These are phyloP conservation scores for Rhabdornis inornatus DNA, from an alignment of 2,113 vertebrate genomes.

Conservation along the genomic window DNA sequence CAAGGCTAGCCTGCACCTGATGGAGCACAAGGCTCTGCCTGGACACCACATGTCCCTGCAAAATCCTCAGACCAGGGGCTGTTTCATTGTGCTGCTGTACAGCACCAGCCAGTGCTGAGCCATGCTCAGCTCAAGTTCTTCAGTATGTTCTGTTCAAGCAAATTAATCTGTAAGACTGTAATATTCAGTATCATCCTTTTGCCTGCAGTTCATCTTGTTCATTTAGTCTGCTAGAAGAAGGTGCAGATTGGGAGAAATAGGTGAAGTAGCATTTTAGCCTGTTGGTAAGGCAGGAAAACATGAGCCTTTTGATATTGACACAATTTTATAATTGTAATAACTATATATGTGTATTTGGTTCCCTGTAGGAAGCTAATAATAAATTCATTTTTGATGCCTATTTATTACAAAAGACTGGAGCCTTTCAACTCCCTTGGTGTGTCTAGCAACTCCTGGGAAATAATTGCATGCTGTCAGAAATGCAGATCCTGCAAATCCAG, in stretches of 20 bases:
- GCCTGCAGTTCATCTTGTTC: neutral
- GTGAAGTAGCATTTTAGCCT: neutral
- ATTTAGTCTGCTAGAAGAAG: neutral
- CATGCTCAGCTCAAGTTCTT: neutral
- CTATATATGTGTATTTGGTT: neutral
- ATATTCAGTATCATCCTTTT: neutral
- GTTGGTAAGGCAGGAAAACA: neutral
- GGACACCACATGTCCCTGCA: neutral
- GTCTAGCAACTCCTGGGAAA: slow-evolving; percentile 37
- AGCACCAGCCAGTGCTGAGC: neutral
- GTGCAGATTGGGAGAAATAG: neutral
- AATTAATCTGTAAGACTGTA: neutral
- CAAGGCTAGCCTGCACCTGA: neutral
- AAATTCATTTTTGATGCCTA: slow-evolving; percentile 24
- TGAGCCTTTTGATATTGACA: neutral
- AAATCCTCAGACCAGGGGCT: neutral
- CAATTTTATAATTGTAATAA: neutral
- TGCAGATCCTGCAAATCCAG: slow-evolving; percentile 40
- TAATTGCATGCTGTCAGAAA: slow-evolving; percentile 44
- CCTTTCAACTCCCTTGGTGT: slow-evolving; percentile 29
- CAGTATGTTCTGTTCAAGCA: neutral
- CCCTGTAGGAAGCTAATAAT: neutral
- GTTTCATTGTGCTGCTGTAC: neutral
- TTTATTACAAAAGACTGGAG: slow-evolving; percentile 22
- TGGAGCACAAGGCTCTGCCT: neutral